These are phyloP conservation scores for Trachymyrmex septentrionalis DNA, from an alignment of 1,140 invertebrate species.

Conservation along the genomic window DNA sequence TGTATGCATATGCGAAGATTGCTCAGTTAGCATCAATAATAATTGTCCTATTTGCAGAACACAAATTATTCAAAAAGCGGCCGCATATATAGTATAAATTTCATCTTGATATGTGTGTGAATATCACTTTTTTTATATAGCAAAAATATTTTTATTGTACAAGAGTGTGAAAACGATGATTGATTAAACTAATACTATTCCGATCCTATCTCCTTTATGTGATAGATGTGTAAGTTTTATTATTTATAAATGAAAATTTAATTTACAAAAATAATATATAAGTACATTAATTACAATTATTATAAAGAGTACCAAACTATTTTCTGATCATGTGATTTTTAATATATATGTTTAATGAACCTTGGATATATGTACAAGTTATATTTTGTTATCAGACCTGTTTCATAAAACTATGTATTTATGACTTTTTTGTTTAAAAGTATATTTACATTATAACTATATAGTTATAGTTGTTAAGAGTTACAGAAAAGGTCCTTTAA, in stretches of 20 bases:
- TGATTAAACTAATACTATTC: conserved; percentile 20
- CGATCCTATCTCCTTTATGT: not conserved
- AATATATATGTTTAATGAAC: too few species aligned
- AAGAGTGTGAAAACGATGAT: not conserved
- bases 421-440: not conserved
- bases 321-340: not conserved
- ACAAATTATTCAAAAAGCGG: conserved; percentile 88
- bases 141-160: conserved; percentile 1
- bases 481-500: not conserved
- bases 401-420: too few species aligned
- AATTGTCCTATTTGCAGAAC: conserved; percentile 92
- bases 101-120: conserved; percentile 19
- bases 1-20: conserved; percentile 94
- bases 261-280: not conserved
- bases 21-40: conserved; percentile 89
- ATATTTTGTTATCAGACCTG: not conserved
- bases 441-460: not conserved
- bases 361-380: too few species aligned
- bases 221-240: not conserved
- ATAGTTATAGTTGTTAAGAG: too few species aligned
- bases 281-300: conserved; percentile 1
- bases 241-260: not conserved
- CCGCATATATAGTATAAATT: conserved; percentile 89
- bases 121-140: conserved; percentile 17
- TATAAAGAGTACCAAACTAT: not conserved